Base-by-base conservation (phyloP, 2,113 vertebrate species). In the Nesogale talazaci region DNA sequence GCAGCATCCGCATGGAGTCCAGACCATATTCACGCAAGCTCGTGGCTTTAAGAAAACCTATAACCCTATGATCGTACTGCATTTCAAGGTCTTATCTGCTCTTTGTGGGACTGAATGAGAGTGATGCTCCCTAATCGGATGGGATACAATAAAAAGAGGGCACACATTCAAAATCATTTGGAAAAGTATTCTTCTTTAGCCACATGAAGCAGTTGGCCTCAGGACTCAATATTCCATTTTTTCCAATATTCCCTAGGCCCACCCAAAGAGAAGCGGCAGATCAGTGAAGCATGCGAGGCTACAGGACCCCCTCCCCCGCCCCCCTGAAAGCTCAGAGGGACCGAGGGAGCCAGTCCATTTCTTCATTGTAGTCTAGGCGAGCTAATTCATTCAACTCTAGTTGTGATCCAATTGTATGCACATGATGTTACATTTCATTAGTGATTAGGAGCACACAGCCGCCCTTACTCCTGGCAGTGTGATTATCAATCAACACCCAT, bases 381-480 rank as follows among this genome's bases (percentile, higher is more conserved):
- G 38, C 36, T 86, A 94, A 93, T 90, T 86, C 63, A 88, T 87
- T 91, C 86, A 92, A 86, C 23, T 84, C 78, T 76, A 83, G 40
- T 89, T 92, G 61, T 86, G 56, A 89, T 81, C 46, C 72, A 92
- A 88, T 42, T 75, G 23, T 88, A 95, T 81, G 94, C 80, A 92
- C 67, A 81, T 38, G 88, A 79, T 36, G 61, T 56, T 38, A 86
- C 80, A 67, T 3, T 83, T 86, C 91, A 94, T 59, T 61, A 56
- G 7, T 0, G 31, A 86, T 83, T 88, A 89, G 34, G 40, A 95
- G 56, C 85, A 90, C 92, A 74, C 20, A 81, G 29, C 72, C 86
- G 83, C 36, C 92, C 23, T n/a, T 81, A 83, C 88, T n/a, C 80
- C 76, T 81, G 34, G 82, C 36, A 83, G 16, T 63, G 46, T 80